These are phyloP conservation scores for Sarcophaga peregrina DNA, from an alignment of 1,140 invertebrate genomes.

Conservation along the genomic window DNA sequence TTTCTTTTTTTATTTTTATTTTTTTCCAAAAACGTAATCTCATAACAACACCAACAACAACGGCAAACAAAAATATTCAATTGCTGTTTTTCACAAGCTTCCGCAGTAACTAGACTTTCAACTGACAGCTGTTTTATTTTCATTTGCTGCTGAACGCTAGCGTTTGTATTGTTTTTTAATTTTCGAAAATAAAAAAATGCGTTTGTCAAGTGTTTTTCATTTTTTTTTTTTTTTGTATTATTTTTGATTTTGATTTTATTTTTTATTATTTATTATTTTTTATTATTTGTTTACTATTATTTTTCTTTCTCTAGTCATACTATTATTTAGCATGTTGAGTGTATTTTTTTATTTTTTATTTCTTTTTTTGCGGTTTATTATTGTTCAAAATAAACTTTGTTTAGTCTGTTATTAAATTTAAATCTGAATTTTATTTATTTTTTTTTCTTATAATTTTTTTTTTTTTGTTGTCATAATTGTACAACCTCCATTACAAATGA, in stretches of 20 bases:
- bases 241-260: not conserved
- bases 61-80: too few relatives aligned
- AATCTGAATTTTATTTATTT: not conserved
- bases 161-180: not conserved
- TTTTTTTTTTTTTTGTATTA: not conserved
- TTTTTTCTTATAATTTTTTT: not conserved
- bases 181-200: not conserved
- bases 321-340: not conserved
- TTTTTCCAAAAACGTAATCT: too few relatives aligned
- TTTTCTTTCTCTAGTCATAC: not conserved
- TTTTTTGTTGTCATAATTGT: not conserved
- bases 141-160: not conserved
- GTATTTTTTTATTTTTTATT: not conserved
- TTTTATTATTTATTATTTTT: not conserved
- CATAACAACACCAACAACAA: too few relatives aligned
- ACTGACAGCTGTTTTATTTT: not conserved
- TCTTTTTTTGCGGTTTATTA: not conserved
- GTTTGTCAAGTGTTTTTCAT: not conserved
- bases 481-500: not conserved
- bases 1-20: too few relatives aligned
- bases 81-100: slow-evolving; percentile 2
- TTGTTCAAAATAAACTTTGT: not conserved
- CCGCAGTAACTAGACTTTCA: not conserved
- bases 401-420: not conserved
- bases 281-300: not conserved